Base-by-base conservation (phyloP, 2,888 invertebrate genomes). In the Lithosia quadra region DNA sequence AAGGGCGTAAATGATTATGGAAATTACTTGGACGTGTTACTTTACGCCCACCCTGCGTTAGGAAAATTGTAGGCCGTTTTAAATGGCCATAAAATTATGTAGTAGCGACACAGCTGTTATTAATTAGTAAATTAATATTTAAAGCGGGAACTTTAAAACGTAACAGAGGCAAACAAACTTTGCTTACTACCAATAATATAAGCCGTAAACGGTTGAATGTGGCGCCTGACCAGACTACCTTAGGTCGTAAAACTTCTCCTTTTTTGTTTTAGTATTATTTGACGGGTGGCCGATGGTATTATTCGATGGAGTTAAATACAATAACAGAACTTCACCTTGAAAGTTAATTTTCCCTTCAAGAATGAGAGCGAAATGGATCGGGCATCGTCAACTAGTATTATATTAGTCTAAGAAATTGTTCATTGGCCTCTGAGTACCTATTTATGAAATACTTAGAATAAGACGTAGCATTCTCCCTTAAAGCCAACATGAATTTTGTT, bases 231-330 rank as follows among this genome's bases (percentile, higher is more conserved):
- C 77, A 78, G 82, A 78, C 83, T 77, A 82, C 78, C 74, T 61
- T 70, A 75, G 82, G 70, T 86, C 90, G 83, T 91, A 90, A 91
- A 88, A 77, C 71, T 63, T 68, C 68, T 71, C 65, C 64, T 77
- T 81, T 90, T 91, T 89, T 89, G 90, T 91, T 91, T 90, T 88
- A 86, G n/a, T n/a, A n/a, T n/a, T 87, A 86, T 92, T 90, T 91
- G 89, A 92, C 90, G 91, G 91, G 91, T 90, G 90, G 90, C 87
- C 88, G 80, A 85, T n/a, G n/a, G n/a, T n/a, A 28, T 28, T 28
- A 28, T 28, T 5, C 28, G 5, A 28, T 4, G 3, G 28, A 28
- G 28, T 28, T 28, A 28, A 28, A 28, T n/a, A n/a, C n/a, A n/a
- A n/a, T n/a, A n/a, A n/a, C n/a, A n/a, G n/a, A n/a, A n/a, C n/a